Percentiles rank a stretch among this genome's conserved stretches.
Evolutionary conservation across 1,140 invertebrate genomes (phyloP).

Genomic region (Plectrocnemia conspersa): DNA sequence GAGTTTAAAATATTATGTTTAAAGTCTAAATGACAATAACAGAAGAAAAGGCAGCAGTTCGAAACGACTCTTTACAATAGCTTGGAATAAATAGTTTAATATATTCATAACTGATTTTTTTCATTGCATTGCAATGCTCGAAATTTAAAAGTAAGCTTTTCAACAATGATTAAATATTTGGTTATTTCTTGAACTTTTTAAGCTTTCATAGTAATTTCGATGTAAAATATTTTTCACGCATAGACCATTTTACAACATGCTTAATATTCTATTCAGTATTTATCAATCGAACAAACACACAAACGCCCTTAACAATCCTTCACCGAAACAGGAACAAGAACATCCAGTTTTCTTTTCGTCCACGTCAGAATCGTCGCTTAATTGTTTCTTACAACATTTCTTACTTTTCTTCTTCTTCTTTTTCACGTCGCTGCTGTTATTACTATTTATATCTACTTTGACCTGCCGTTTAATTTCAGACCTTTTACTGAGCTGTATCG

Average conservation of each 20-base stretch:
- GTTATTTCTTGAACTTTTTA: conserved; percentile 9
- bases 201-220: conserved; percentile 2
- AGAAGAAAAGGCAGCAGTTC: background rate
- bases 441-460: conserved; percentile 12
- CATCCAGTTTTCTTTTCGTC: conserved; percentile 41
- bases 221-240: background rate
- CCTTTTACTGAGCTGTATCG: conserved; percentile 27
- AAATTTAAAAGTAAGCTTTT: background rate
- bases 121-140: background rate
- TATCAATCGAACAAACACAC: conserved; percentile 49
- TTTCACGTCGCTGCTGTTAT: conserved; percentile 13
- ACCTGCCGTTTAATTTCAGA: conserved; percentile 14
- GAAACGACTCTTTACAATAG: background rate
- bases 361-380: conserved; percentile 42
- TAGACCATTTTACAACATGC: background rate
- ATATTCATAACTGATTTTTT: background rate
- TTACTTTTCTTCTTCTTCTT: conserved; percentile 21
- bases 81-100: background rate
- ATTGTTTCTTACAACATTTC: conserved; percentile 34
- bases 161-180: too few relatives aligned
- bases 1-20: too few relatives aligned
- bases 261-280: too few relatives aligned
- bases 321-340: conserved; percentile 43
- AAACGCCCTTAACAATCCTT: conserved; percentile 45
- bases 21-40: too few relatives aligned